Conservation (phyloP, 1,140 invertebrate genomes). For the Ladona fulva region DNA sequence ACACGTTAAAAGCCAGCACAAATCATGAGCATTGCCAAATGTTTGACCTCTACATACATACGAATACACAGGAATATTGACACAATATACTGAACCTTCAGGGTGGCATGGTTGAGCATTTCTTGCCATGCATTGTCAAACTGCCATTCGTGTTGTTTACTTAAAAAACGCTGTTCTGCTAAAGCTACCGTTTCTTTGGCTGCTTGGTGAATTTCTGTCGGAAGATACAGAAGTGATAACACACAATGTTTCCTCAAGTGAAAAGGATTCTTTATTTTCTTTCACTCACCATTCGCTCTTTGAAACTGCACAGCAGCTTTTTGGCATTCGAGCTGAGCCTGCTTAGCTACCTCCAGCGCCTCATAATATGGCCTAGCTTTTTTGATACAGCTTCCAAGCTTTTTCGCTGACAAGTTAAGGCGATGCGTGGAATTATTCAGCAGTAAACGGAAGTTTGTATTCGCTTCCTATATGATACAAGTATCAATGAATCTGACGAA, state of each 20-base stretch:
- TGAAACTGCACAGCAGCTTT: constrained; percentile 86
- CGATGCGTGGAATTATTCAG: constrained; percentile 75
- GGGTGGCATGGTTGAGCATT: constrained; percentile 91
- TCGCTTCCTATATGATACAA: constrained; percentile 55
- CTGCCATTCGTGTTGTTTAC: constrained; percentile 27
- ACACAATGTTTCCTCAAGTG: too few relatives aligned
- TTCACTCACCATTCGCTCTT: constrained; percentile 64
- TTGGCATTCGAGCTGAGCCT: constrained; percentile 71
- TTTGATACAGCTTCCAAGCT: constrained; percentile 78
- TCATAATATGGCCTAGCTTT: constrained; percentile 89
- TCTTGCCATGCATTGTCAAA: constrained; percentile 96
- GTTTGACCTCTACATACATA: too few relatives aligned
- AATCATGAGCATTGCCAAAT: too few relatives aligned
- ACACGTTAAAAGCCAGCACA: too few relatives aligned
- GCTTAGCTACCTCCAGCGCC: constrained; percentile 35
- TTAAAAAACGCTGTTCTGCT: constrained; percentile 46
- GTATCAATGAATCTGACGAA: background rate
- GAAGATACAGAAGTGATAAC: background rate
- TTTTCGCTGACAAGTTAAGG: constrained; percentile 72
- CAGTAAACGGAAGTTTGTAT: constrained; percentile 70
- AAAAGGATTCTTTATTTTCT: background rate
- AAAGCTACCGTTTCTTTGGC: constrained; percentile 77
- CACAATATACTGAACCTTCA: background rate
- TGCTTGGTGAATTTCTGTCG: constrained; percentile 48
- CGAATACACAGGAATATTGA: too few relatives aligned